phyloP scores from a whole-genome alignment of 2,113 vertebrate genomes.

The Aptenodytes forsteri region DNA sequence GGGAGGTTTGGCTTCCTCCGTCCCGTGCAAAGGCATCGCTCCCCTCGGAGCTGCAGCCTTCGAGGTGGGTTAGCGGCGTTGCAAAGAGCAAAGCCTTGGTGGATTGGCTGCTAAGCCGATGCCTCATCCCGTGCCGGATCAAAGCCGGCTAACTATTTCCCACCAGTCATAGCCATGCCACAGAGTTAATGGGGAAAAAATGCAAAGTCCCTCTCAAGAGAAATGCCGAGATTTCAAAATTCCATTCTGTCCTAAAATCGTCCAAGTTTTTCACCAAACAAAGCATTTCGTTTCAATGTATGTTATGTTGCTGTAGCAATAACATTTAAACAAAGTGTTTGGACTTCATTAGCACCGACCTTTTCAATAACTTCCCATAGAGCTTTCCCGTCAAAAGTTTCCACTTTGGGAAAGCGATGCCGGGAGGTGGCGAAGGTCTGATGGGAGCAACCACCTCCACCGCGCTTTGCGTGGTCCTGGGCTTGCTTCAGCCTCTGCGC shows the following conservation, averaged over 20 bases:
- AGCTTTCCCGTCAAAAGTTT: neutral
- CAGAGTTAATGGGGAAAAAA: neutral
- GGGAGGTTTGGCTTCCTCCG: neutral
- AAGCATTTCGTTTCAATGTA: neutral
- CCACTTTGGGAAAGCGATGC: neutral
- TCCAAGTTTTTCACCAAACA: neutral
- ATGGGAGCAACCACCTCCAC: neutral
- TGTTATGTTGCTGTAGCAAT: slow-evolving; percentile 16
- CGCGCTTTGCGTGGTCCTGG: fast-evolving
- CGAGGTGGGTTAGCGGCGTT: fast-evolving
- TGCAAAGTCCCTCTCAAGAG: neutral
- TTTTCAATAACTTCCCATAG: neutral
- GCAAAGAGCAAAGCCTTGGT: neutral
- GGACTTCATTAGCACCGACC: neutral
- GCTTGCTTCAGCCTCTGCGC: neutral
- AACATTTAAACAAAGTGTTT: neutral
- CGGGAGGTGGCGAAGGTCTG: neutral
- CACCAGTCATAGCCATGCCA: neutral
- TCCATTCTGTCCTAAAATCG: neutral
- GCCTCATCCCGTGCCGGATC: neutral
- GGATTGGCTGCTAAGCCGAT: neutral
- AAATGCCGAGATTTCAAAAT: neutral
- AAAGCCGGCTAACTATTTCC: neutral
- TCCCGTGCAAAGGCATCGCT: neutral
- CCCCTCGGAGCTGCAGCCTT: neutral